These are phyloP conservation scores for Hybos culiciformis DNA, from an alignment of 2,888 invertebrate species.

Conservation along the genomic window DNA sequence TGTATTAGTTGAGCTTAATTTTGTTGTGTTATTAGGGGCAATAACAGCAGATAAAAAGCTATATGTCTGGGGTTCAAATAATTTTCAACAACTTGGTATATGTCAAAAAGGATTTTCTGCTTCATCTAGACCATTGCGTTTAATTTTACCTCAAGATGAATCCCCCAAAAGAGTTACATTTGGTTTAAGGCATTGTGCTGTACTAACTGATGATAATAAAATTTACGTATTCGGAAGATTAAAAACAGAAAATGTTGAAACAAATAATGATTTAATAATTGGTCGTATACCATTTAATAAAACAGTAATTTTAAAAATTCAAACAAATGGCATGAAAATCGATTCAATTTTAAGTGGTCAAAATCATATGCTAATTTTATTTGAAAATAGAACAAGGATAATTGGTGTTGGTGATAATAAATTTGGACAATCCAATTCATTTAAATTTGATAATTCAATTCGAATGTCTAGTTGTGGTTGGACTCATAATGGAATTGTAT, in stretches of 20 bases:
- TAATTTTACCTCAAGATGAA: slow-evolving; percentile 27
- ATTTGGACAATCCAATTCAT: slow-evolving; percentile 53
- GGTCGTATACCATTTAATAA: slow-evolving; percentile 26
- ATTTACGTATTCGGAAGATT: slow-evolving; percentile 31
- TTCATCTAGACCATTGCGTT: slow-evolving; percentile 27
- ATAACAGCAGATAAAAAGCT: slow-evolving; percentile 52
- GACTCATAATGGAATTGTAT: slow-evolving; percentile 59
- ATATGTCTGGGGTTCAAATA: slow-evolving; percentile 74
- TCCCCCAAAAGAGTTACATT: slow-evolving; percentile 24
- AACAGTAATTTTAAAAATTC: slow-evolving; percentile 24
- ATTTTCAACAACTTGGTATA: slow-evolving; percentile 61
- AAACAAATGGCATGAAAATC: slow-evolving; percentile 37
- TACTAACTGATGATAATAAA: slow-evolving; percentile 27
- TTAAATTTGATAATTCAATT: slow-evolving; percentile 40
- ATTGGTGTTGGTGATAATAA: slow-evolving; percentile 72
- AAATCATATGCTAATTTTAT: slow-evolving; percentile 45
- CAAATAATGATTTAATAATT: slow-evolving; percentile 25
- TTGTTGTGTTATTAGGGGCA: no score
- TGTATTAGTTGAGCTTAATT: no score
- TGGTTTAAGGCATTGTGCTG: slow-evolving; percentile 29
- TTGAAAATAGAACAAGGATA: slow-evolving; percentile 33
- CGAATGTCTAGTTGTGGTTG: slow-evolving; percentile 50
- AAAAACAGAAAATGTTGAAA: slow-evolving; percentile 21
- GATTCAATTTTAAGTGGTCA: slow-evolving; percentile 62
- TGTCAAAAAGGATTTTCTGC: slow-evolving; percentile 34